Base-by-base conservation (phyloP, 2,797 vertebrate genomes). In the Tolypeutes matacus region DNA sequence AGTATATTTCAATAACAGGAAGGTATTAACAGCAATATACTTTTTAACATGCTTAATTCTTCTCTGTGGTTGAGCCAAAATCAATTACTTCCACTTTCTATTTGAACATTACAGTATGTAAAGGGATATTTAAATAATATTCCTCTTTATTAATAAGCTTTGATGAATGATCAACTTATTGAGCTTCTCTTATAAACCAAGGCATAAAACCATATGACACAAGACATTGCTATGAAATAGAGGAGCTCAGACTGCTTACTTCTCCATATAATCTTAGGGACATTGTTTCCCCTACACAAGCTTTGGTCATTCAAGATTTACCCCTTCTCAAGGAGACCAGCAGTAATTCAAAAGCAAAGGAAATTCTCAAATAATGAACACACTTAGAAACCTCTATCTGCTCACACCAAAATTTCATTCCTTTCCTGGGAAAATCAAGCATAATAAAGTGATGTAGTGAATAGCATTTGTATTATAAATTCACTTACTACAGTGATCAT, bases 271-370 rank as follows among this genome's bases (percentile, higher is more conserved):
- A 62, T 31, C 18, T 36, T 29, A 65, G 18, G 17, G 60, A 80
- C 2, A 21, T 2, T 62, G 11, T 29, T 81, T 39, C 36, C 80
- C 23, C 18, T 49, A 73, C 0, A 1, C 64, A 76, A 25, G 67
- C 36, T 46, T 60, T 69, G 34, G 5, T 58, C 34, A 69, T 39
- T 78, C 69, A 91, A 62, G 93, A 78, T 64, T 17, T 36, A 46
- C 1, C 3, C 29, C 51, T 89, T 87, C 34, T 58, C 49, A 29
- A 39, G 34, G 15, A 91, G 51, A 82, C 70, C 7, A 75, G 56
- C 6, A 94, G 2, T 39, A 77, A 60, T 67, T 83, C 62, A 89
- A 95, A 89, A 85, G 25, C 36, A 73, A 85, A 95, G 21, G 25
- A 88, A 75, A 89, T 31, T 76, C n/a, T 96, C 77, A 77, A 56